Percentiles rank a stretch among this genome's conserved stretches.
Evolutionary conservation across 2,888 invertebrate species (phyloP).

Genomic region (Timandra comae): DNA sequence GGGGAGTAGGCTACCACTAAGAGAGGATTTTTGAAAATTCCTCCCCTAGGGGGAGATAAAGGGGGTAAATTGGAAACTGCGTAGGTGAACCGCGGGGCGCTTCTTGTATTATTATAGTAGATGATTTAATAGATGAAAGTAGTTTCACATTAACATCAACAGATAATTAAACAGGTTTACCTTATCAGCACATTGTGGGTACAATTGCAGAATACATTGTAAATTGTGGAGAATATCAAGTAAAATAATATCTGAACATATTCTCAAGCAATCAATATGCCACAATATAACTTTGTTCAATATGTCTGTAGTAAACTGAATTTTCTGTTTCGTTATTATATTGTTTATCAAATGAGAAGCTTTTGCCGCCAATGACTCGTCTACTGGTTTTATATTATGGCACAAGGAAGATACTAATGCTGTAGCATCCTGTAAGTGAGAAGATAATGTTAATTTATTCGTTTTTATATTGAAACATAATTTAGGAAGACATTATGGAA

Average conservation of each 20-base stretch:
- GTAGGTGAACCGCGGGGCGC: no score
- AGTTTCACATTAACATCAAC: no score
- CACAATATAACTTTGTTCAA: constrained; percentile 54
- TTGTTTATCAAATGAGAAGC: constrained; percentile 75
- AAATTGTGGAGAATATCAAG: constrained; percentile 63
- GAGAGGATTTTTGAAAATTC: no score
- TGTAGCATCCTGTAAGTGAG: constrained; percentile 59
- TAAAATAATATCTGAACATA: constrained; percentile 53
- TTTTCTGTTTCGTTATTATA: constrained; percentile 72
- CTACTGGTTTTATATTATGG: constrained; percentile 56
- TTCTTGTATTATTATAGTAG: no score
- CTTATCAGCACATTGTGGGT: constrained; percentile 41
- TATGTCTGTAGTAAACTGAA: constrained; percentile 48
- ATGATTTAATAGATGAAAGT: no score
- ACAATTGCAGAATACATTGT: constrained; percentile 51
- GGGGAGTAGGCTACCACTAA: no score
- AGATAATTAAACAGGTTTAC: constrained; percentile 28
- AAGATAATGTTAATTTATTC: no score
- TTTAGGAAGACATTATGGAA: no score
- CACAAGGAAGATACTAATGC: constrained; percentile 49
- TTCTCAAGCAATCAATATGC: constrained; percentile 59
- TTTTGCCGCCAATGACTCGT: constrained; percentile 75
- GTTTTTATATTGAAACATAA: no score
- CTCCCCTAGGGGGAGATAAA: no score
- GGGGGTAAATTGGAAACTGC: no score